Conservation (phyloP, 2,888 invertebrate genomes). For the Sminthurides aquaticus region DNA sequence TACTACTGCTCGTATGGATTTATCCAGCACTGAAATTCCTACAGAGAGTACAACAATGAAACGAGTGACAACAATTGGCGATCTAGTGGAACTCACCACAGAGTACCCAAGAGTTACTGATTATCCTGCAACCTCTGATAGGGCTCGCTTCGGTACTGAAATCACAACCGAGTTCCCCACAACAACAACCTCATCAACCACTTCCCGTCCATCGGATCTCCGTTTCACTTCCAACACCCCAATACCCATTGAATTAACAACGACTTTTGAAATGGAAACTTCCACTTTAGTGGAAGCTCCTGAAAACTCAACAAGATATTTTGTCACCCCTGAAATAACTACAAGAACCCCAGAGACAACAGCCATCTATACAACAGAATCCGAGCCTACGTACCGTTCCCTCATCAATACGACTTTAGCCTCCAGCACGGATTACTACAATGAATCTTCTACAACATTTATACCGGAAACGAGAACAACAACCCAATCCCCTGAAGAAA, state of each 20-base stretch:
- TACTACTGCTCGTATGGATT: background rate
- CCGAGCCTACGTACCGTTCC: background rate
- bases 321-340: too few relatives aligned
- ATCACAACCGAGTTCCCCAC: background rate
- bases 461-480: too few relatives aligned
- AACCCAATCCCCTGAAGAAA: too few relatives aligned
- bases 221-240: too few relatives aligned
- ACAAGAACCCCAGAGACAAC: too few relatives aligned
- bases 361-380: too few relatives aligned
- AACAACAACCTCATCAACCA: background rate
- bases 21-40: background rate
- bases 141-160: background rate
- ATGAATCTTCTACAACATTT: too few relatives aligned
- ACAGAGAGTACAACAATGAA: background rate
- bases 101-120: background rate
- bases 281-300: background rate
- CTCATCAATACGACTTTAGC: too few relatives aligned
- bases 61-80: background rate
- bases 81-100: background rate
- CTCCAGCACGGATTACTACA: too few relatives aligned
- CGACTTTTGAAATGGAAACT: background rate
- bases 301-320: too few relatives aligned
- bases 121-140: background rate
- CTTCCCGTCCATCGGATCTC: too few relatives aligned
- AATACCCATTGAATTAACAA: background rate